Percentiles rank a stretch among this genome's conserved stretches.
phyloP scores from a whole-genome alignment of 2,888 invertebrate species.

The Tenodera sinensis region DNA sequence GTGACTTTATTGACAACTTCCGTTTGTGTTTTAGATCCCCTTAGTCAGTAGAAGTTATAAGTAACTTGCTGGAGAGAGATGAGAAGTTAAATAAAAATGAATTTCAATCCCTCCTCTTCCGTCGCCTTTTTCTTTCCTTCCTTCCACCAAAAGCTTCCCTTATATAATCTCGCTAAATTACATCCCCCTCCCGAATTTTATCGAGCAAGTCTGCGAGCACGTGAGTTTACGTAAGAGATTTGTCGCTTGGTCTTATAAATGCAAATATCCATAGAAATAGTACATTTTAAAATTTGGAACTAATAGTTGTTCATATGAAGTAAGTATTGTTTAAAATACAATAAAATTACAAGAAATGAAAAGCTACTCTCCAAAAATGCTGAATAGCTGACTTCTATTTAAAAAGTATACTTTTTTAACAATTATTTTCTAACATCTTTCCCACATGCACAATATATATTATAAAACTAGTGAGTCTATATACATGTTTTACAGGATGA shows the following conservation, averaged over 20 bases:
- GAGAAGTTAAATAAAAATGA: not conserved
- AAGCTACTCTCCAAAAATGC: too few relatives aligned
- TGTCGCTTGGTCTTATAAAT: not conserved
- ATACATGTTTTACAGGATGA: too few relatives aligned
- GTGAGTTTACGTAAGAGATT: not conserved
- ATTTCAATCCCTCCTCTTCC: not conserved
- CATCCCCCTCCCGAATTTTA: not conserved
- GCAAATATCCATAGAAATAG: not conserved
- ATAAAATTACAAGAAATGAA: too few relatives aligned
- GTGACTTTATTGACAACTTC: slow-evolving; percentile 14
- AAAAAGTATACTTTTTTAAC: too few relatives aligned
- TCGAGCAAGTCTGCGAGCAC: not conserved
- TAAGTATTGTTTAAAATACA: too few relatives aligned
- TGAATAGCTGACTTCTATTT: too few relatives aligned
- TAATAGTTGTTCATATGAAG: too few relatives aligned
- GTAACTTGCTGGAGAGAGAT: not conserved
- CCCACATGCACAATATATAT: too few relatives aligned
- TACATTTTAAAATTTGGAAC: not conserved
- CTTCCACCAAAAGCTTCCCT: not conserved
- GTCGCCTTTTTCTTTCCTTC: not conserved
- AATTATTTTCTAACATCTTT: too few relatives aligned
- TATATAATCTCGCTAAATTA: not conserved
- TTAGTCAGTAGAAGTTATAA: not conserved
- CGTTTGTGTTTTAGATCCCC: slow-evolving; percentile 8
- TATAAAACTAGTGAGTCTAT: too few relatives aligned